Conservation (phyloP, 2,888 invertebrate species). For the Meloe dianella region DNA sequence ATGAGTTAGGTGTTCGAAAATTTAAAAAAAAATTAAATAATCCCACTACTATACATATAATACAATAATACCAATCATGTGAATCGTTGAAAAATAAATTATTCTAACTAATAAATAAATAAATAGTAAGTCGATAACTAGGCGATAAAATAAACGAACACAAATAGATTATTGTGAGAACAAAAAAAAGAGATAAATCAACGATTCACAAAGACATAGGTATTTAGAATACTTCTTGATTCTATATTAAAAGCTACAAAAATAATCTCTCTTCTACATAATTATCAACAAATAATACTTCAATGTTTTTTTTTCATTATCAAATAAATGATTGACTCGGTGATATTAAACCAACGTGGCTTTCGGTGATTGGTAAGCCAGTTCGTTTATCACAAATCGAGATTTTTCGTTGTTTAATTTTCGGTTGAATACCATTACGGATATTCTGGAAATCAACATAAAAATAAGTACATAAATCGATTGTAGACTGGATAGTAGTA, state of each 20-base stretch:
- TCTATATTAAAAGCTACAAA: not conserved
- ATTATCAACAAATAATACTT: not conserved
- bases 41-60: too few relatives aligned
- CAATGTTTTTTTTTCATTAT: not conserved
- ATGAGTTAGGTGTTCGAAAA: too few relatives aligned
- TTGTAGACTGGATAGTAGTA: too few relatives aligned
- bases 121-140: not conserved
- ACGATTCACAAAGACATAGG: not conserved
- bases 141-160: not conserved
- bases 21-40: too few relatives aligned
- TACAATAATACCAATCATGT: not conserved
- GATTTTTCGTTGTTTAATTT: conserved; percentile 60
- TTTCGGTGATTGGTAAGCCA: conserved; percentile 62
- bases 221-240: not conserved
- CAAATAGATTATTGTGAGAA: not conserved
- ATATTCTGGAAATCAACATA: conserved; percentile 57
- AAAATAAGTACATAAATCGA: not conserved
- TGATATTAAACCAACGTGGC: conserved; percentile 57
- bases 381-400: conserved; percentile 59
- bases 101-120: conserved; percentile 7
- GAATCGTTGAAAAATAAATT: not conserved
- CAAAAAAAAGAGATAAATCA: not conserved
- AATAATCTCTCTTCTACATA: not conserved
- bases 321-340: conserved; percentile 34
- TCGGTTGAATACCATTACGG: conserved; percentile 60